These are phyloP conservation scores for Apoda limacodes DNA, from an alignment of 2,888 invertebrate species.

Conservation along the genomic window DNA sequence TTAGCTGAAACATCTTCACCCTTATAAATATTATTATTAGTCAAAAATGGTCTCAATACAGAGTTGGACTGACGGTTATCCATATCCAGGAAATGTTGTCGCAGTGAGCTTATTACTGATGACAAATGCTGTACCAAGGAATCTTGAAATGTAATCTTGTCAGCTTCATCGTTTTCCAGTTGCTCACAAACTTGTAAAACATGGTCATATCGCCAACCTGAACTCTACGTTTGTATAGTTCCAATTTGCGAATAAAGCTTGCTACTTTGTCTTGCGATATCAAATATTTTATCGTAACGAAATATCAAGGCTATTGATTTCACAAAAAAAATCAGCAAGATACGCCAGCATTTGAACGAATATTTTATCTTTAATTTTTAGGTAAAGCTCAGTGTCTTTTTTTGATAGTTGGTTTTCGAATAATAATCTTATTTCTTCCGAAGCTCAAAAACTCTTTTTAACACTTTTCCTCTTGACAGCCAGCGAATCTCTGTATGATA, in stretches of 20 bases:
- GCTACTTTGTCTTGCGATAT: constrained; percentile 13
- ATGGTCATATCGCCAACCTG: constrained; percentile 20
- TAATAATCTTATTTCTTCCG: constrained; percentile 18
- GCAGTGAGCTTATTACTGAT: too few species aligned
- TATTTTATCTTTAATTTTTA: too few species aligned
- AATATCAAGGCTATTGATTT: constrained; percentile 10
- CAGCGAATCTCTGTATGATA: constrained; percentile 17
- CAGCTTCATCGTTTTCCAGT: too few species aligned
- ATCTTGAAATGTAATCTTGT: too few species aligned
- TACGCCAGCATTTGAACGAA: constrained; percentile 11
- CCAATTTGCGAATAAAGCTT: too few species aligned
- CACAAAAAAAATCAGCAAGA: constrained; percentile 11
- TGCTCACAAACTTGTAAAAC: constrained; percentile 21
- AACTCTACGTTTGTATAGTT: too few species aligned
- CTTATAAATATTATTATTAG: constrained; percentile 8
- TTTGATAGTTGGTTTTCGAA: too few species aligned
- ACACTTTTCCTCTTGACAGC: constrained; percentile 16
- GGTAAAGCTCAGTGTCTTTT: too few species aligned
- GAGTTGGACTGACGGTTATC: constrained; percentile 16
- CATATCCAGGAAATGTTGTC: constrained; percentile 20
- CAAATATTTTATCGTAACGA: constrained; percentile 15
- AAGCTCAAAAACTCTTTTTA: constrained; percentile 16
- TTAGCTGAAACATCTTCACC: constrained; percentile 15
- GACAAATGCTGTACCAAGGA: too few species aligned
- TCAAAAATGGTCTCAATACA: too few species aligned